Conservation (phyloP, 2,888 invertebrate species). For the Ennomos erosarius region DNA sequence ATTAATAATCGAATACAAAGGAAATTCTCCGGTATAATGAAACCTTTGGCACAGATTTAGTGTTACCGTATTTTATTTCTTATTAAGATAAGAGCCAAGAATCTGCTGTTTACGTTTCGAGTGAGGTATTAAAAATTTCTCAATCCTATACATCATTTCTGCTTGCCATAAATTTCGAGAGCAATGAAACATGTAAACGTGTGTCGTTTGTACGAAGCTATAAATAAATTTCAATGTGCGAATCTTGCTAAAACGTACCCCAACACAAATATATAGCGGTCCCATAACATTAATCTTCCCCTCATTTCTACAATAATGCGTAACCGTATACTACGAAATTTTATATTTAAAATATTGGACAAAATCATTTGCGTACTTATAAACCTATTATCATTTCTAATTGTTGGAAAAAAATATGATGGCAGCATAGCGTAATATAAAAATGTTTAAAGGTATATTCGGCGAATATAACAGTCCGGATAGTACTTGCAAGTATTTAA, state of each 20-base stretch:
- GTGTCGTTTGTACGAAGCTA: slow-evolving; percentile 68
- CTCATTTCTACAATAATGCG: slow-evolving; percentile 59
- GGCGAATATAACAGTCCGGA: background rate
- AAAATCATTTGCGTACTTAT: too few species aligned
- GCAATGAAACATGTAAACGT: slow-evolving; percentile 66
- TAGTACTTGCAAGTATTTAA: slow-evolving; percentile 23
- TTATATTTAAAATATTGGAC: too few species aligned
- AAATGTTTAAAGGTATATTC: background rate
- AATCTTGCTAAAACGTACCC: slow-evolving; percentile 74
- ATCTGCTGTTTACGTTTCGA: background rate
- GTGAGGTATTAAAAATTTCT: slow-evolving; percentile 47
- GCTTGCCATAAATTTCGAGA: slow-evolving; percentile 56
- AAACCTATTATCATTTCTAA: too few species aligned
- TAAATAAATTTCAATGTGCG: slow-evolving; percentile 76
- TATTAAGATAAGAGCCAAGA: background rate
- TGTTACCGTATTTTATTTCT: slow-evolving; percentile 11
- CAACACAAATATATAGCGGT: slow-evolving; percentile 72
- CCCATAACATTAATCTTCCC: slow-evolving; percentile 71
- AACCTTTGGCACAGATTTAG: slow-evolving; percentile 41
- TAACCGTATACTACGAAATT: slow-evolving; percentile 45
- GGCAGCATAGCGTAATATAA: too few species aligned
- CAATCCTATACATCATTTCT: slow-evolving; percentile 52
- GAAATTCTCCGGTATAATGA: slow-evolving; percentile 54
- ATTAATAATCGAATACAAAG: slow-evolving; percentile 74
- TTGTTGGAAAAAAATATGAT: too few species aligned